These are phyloP conservation scores for Cinclus mexicanus DNA, from an alignment of 2,113 vertebrate genomes.

Conservation along the genomic window DNA sequence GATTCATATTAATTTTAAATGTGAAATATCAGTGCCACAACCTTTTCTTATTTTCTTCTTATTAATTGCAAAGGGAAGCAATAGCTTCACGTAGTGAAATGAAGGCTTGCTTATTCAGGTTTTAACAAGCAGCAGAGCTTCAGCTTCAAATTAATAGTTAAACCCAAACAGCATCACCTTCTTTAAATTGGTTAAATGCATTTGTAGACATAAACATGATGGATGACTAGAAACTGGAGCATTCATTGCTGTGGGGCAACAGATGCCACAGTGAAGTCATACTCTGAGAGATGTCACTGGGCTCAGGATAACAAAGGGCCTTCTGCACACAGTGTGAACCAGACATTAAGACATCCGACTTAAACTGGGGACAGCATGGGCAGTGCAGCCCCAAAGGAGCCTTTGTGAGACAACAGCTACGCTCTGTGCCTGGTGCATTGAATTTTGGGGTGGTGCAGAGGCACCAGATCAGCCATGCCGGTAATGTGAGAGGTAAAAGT, in stretches of 20 bases:
- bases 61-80: not conserved
- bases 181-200: not conserved
- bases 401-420: not conserved
- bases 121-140: not conserved
- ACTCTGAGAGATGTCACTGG: not conserved
- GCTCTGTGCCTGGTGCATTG: not conserved
- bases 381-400: not conserved
- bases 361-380: not conserved
- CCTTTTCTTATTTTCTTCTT: not conserved
- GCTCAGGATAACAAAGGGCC: not conserved
- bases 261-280: slow-evolving; percentile 37
- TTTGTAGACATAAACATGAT: not conserved
- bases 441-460: not conserved
- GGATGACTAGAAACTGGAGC: not conserved
- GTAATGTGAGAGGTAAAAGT: not conserved
- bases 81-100: not conserved
- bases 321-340: not conserved
- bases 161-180: not conserved
- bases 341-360: not conserved
- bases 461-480: not conserved
- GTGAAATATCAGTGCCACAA: not conserved
- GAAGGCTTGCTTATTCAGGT: not conserved
- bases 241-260: slow-evolving; percentile 30
- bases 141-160: not conserved
- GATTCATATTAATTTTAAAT: not conserved